phyloP scores from a whole-genome alignment of 2,888 invertebrate species.

The Tethea ocularis region DNA sequence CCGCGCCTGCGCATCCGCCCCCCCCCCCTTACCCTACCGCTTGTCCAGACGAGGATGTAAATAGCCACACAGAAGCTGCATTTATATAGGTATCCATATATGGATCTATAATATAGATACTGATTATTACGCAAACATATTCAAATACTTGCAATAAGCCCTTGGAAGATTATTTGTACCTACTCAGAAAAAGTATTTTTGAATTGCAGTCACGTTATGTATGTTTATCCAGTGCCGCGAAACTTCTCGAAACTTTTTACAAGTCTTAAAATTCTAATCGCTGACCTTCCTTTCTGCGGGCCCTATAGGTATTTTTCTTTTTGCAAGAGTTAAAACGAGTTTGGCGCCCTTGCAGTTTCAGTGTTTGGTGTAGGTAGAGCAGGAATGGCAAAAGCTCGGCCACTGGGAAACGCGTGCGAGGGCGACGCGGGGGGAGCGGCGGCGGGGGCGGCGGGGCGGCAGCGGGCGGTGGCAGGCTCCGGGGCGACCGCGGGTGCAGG shows the following conservation, averaged over 20 bases:
- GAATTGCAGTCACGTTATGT: background rate
- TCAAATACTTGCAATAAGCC: background rate
- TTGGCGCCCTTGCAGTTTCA: conserved; percentile 63
- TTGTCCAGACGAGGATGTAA: conserved; percentile 43
- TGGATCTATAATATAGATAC: conserved; percentile 8
- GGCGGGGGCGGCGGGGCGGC: conserved; percentile 29
- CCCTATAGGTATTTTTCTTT: conserved; percentile 40
- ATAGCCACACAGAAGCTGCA: conserved; percentile 55
- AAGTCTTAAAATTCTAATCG: conserved; percentile 37
- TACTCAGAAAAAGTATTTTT: background rate
- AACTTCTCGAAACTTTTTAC: conserved; percentile 17
- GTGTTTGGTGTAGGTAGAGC: conserved; percentile 57
- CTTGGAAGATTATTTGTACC: background rate
- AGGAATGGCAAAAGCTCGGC: conserved; percentile 70
- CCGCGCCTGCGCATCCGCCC: conserved; percentile 26
- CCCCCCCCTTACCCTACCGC: conserved; percentile 23
- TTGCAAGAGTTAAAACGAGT: conserved; percentile 58
- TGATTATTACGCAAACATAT: background rate
- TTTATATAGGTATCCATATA: conserved; percentile 34
- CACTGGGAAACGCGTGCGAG: conserved; percentile 59
- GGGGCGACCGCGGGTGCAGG: conserved; percentile 17
- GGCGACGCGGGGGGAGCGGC: conserved; percentile 39
- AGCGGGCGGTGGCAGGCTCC: conserved; percentile 29
- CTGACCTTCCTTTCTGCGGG: conserved; percentile 35
- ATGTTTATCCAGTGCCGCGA: background rate